Conservation (phyloP, 2,113 vertebrate genomes). For the Nicator chloris region DNA sequence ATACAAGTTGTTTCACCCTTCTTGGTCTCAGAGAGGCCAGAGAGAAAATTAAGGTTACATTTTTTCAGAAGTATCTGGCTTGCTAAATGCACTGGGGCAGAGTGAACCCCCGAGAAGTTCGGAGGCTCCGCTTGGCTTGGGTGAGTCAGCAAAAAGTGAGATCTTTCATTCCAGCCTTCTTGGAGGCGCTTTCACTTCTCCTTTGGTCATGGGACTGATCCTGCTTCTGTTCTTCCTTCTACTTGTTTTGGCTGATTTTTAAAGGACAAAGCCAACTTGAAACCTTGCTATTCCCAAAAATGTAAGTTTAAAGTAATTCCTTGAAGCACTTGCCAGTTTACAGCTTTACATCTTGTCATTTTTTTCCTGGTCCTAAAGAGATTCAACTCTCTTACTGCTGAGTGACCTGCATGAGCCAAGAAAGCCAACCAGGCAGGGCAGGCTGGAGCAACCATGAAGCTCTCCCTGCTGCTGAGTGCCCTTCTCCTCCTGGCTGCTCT, state of each 20-base stretch:
- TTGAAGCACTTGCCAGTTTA: neutral
- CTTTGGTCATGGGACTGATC: neutral
- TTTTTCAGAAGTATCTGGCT: neutral
- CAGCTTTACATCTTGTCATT: neutral
- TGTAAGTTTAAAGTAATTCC: neutral
- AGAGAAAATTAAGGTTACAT: neutral
- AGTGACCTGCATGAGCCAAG: neutral
- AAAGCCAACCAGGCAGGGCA: neutral
- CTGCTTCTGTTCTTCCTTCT: neutral
- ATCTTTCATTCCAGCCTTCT: neutral
- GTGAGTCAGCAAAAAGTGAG: neutral
- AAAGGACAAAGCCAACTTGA: neutral
- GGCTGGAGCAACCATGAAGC: rapidly evolving
- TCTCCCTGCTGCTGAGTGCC: neutral
- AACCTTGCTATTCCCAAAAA: neutral
- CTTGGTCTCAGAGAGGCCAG: neutral
- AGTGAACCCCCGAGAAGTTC: neutral
- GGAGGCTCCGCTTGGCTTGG: neutral
- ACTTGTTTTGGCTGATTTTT: neutral
- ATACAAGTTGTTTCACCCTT: neutral
- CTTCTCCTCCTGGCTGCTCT: neutral
- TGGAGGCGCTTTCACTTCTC: neutral
- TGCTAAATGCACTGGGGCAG: neutral
- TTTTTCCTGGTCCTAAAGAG: neutral
- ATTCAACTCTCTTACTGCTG: neutral